phyloP scores from a whole-genome alignment of 2,888 invertebrate species.

The Lochmaea crataegi region DNA sequence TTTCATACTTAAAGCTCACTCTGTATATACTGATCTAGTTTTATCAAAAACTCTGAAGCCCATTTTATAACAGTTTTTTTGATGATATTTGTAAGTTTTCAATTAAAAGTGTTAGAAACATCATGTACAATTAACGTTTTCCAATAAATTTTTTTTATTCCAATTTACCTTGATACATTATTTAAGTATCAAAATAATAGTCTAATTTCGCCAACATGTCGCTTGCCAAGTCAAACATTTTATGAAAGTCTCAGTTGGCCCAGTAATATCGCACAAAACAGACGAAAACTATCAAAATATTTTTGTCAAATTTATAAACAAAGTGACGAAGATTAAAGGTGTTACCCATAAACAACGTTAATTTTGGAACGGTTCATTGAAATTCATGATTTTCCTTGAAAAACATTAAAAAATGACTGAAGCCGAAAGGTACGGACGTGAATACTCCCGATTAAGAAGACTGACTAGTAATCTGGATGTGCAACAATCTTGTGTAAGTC shows the following conservation, averaged over 20 bases:
- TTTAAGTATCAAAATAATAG: conserved; percentile 44
- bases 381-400: conserved; percentile 25
- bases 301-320: conserved; percentile 37
- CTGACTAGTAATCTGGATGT: conserved; percentile 77
- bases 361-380: conserved; percentile 17
- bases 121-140: no score
- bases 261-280: conserved; percentile 47
- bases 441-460: conserved; percentile 76
- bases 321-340: conserved; percentile 32
- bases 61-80: no score
- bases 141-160: not conserved
- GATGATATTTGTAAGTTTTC: no score
- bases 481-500: conserved; percentile 76
- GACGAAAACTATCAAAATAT: conserved; percentile 37
- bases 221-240: conserved; percentile 54
- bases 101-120: no score
- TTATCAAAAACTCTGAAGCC: no score
- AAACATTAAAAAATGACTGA: conserved; percentile 47
- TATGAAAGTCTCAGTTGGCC: conserved; percentile 55
- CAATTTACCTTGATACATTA: conserved; percentile 41
- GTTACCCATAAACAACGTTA: conserved; percentile 32
- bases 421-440: conserved; percentile 70
- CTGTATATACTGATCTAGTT: no score
- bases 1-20: no score
- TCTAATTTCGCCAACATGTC: conserved; percentile 46